These are phyloP conservation scores for Chaetura pelagica DNA, from an alignment of 2,113 vertebrate genomes.

Conservation along the genomic window DNA sequence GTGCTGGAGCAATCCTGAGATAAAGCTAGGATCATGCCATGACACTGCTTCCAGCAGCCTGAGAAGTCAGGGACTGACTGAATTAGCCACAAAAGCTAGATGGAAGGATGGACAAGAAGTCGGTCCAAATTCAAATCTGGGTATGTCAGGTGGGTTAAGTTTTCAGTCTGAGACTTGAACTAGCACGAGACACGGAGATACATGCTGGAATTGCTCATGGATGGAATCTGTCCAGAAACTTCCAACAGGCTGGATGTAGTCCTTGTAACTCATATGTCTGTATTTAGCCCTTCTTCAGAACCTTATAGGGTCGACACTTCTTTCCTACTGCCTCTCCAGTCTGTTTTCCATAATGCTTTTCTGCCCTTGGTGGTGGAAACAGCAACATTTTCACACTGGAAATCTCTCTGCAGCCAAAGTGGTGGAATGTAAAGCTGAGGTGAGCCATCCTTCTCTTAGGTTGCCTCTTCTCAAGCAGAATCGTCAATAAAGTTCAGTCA, in stretches of 20 bases:
- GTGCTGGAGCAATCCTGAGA: neutral
- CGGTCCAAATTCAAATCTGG: neutral
- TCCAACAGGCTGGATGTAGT: neutral
- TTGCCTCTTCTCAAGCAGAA: neutral
- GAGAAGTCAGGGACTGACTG: neutral
- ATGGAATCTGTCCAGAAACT: neutral
- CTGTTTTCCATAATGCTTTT: neutral
- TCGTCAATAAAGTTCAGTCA: neutral
- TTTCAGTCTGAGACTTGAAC: neutral
- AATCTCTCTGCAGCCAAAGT: neutral
- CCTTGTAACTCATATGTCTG: neutral
- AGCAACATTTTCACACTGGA: neutral
- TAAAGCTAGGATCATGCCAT: neutral
- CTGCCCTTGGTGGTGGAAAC: neutral
- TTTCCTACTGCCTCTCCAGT: neutral
- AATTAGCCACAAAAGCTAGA: neutral
- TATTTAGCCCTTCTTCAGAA: neutral
- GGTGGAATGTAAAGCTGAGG: neutral
- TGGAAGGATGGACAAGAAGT: neutral
- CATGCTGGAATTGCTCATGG: neutral
- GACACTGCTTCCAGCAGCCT: fast-evolving
- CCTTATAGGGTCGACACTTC: fast-evolving
- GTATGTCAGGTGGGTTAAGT: neutral
- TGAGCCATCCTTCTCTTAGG: neutral
- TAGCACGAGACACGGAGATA: neutral